Evolutionary conservation across 1,140 invertebrate species (phyloP), one percentile per base, ranked within the genome.

Genomic region (Polypedilum pembai): DNA sequence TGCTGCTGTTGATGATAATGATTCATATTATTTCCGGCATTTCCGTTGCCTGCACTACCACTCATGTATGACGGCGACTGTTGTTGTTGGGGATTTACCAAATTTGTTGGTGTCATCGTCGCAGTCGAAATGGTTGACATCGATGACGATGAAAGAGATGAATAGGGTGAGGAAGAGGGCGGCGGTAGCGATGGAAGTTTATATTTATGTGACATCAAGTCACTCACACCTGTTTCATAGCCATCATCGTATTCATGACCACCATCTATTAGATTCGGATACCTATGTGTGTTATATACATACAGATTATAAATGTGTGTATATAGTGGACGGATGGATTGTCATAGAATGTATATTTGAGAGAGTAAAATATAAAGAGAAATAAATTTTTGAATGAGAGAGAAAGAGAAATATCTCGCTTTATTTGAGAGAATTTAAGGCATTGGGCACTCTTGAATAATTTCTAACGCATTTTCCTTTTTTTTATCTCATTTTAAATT

Each of bases 151-250:
- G 65, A 74, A 5, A 69, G 56, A 3, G 74, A 41, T 40, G 56
- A 69, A 40, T 40, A 73, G 40, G 40, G 40, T 18, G 40, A 40
- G n/a, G 40, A 40, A n/a, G 33, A 73, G 8, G 24, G 40, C 8
- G 40, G 33, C 7, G 24, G 40, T 41, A 73, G 85, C 69, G 84
- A 84, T 41, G 85, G 85, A 45, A 85, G 86, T 75, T 83, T 85
- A 78, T 86, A 85, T 24, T 85, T 85, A 76, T 86, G 85, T 40
- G 85, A 85, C 79, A 90, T 83, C 79, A 90, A 88, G 81, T 91
- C 88, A 82, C 91, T 91, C 78, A 89, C 91, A 84, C 90, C 90
- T 76, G 91, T 93, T 85, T 94, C 92, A 85, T 93, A 93, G 76
- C 91, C 91, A 84, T 94, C 92, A 85, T 94, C 92, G 10, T 69